phyloP scores from a whole-genome alignment of 2,888 invertebrate genomes.

The Timema cristinae region DNA sequence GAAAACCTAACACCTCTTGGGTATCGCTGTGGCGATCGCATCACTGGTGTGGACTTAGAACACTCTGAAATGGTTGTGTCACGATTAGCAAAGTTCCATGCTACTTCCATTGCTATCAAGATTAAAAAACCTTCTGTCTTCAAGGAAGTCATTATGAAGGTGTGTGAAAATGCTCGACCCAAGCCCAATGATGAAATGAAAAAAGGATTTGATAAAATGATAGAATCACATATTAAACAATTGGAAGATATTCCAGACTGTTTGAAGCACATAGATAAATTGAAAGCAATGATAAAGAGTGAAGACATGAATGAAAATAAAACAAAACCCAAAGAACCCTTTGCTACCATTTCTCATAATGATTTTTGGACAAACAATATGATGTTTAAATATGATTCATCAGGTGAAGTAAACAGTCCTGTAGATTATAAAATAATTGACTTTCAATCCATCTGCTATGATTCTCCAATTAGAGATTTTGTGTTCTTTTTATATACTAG shows the following conservation, averaged over 20 bases:
- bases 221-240: constrained; percentile 36
- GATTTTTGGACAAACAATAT: constrained; percentile 47
- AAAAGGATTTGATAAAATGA: constrained; percentile 39
- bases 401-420: constrained; percentile 30
- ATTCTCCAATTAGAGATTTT: constrained; percentile 41
- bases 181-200: constrained; percentile 33
- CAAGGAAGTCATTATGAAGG: constrained; percentile 35
- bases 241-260: constrained; percentile 34
- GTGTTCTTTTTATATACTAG: constrained; percentile 44
- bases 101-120: constrained; percentile 37
- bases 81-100: constrained; percentile 24
- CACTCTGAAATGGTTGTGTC: constrained; percentile 18
- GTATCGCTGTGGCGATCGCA: constrained; percentile 40
- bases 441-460: constrained; percentile 40
- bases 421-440: constrained; percentile 44
- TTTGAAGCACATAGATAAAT: constrained; percentile 27
- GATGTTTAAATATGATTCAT: constrained; percentile 40
- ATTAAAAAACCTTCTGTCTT: constrained; percentile 40
- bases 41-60: constrained; percentile 39
- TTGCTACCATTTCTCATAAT: constrained; percentile 42
- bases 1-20: constrained; percentile 41
- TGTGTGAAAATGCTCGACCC: constrained; percentile 27
- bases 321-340: constrained; percentile 35
- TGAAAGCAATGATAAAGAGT: background rate
- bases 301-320: background rate